Evolutionary conservation across 2,113 vertebrate species (phyloP), one percentile per base, ranked within the genome.

Genomic region (Hippocampus abdominalis): DNA sequence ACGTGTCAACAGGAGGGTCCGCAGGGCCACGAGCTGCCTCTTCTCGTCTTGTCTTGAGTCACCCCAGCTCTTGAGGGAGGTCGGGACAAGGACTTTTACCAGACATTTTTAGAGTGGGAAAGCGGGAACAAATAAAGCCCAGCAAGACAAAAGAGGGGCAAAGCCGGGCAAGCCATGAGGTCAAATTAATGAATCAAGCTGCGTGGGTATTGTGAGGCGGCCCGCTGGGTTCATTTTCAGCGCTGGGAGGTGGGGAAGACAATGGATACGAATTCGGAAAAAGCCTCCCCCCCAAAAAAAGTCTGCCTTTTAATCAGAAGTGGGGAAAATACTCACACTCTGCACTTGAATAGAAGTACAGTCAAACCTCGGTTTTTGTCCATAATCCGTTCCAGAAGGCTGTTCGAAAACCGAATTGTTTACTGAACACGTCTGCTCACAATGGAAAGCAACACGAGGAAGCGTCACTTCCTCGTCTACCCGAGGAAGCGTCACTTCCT

Each of bases 1-100:
- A 70, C 82, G 72, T 81, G 78, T 81, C 75, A 79, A 87, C 74
- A 75, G 81, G 78, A 78, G 73, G 73, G 76, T 87, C 87, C 78
- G 78, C 74, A 1, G 69, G 79, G 84, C 77, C 86, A 84, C 84
- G 81, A 82, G 81, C 84, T 85, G 86, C 84, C 84, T 81, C 73
- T 67, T 82, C 77, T 72, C 59, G 70, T 85, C 86, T 78, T 77
- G 85, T 84, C 84, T 20, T 75, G 73, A 76, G 62, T 49, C 27
- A n/a, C 66, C 77, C 85, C 10, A 2, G 13, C 25, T 60, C 11
- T 46, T 10, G 7, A 25, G 40, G 63, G 40, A 64, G 63, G 63
- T 64, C 63, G 16, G 23, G 63, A 27, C 63, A 48, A 64, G 40
- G 63, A 64, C 63, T 25, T 46, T 64, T 15, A 23, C 23, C 6